Conservation (phyloP, 2,888 invertebrate species). For the Lepetodrilus schrolli region DNA sequence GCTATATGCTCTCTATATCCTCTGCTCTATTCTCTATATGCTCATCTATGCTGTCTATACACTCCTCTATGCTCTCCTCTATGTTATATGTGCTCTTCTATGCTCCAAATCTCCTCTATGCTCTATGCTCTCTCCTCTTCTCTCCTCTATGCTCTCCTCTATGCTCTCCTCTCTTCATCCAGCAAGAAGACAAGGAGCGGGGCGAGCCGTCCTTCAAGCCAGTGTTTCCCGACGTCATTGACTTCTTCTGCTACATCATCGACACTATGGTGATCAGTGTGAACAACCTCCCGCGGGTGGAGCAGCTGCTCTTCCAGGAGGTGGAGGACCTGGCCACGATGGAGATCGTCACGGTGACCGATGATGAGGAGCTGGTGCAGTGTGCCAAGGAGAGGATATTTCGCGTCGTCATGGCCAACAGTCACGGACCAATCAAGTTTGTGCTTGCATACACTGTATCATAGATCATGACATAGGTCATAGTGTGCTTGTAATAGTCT, state of each 20-base stretch:
- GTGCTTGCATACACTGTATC: neutral
- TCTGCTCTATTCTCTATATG: no score
- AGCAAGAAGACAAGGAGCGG: conserved; percentile 62
- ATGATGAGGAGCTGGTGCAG: conserved; percentile 66
- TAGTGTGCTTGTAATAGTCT: neutral
- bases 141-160: no score
- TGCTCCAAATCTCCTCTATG: no score
- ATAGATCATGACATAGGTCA: no score
- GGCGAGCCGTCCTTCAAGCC: conserved; percentile 62
- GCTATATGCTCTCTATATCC: no score
- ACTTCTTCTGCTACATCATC: conserved; percentile 66
- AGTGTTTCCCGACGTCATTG: conserved; percentile 59
- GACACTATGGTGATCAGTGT: conserved; percentile 71
- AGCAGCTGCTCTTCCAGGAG: conserved; percentile 67
- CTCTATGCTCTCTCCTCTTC: no score
- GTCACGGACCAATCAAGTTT: conserved; percentile 71
- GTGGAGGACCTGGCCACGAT: conserved; percentile 61
- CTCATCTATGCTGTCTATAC: no score
- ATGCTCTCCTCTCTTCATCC: conserved; percentile 30
- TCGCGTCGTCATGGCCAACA: conserved; percentile 65
- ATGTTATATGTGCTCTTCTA: no score
- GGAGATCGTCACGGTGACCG: conserved; percentile 57
- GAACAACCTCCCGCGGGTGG: conserved; percentile 65
- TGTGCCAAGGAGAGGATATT: conserved; percentile 62
- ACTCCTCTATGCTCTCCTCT: no score